Evolutionary conservation across 2,113 vertebrate species (phyloP).

Genomic region (Budorcas taxicolor): DNA sequence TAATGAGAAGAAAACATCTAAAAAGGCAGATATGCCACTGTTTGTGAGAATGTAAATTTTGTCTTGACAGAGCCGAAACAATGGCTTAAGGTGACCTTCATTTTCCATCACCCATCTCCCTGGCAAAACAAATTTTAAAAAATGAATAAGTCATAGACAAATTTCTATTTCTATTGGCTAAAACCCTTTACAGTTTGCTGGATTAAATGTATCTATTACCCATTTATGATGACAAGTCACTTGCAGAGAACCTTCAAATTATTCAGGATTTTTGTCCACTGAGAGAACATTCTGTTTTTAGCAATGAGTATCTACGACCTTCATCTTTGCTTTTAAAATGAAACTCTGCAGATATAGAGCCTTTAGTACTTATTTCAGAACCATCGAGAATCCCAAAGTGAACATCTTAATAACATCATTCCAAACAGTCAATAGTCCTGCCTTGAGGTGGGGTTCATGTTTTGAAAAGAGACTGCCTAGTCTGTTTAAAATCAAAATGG

Average conservation of each 20-base stretch:
- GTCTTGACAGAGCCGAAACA: constrained; percentile 59
- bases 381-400: constrained; percentile 54
- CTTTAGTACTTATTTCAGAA: constrained; percentile 64
- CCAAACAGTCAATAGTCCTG: constrained; percentile 56
- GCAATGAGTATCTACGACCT: constrained; percentile 37
- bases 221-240: constrained; percentile 76
- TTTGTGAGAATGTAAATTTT: constrained; percentile 55
- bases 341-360: constrained; percentile 1
- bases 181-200: constrained; percentile 55
- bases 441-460: constrained; percentile 64
- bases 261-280: constrained; percentile 62
- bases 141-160: constrained; percentile 28
- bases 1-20: constrained; percentile 26
- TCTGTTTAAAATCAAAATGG: constrained; percentile 80
- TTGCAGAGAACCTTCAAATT: constrained; percentile 68
- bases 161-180: constrained; percentile 52
- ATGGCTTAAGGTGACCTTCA: constrained; percentile 54
- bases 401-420: constrained; percentile 70
- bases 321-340: constrained; percentile 45
- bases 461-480: constrained; percentile 76
- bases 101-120: constrained; percentile 38
- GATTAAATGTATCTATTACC: constrained; percentile 65
- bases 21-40: background rate
- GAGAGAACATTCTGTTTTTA: constrained; percentile 65
- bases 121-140: constrained; percentile 65